Evolutionary conservation across 2,797 vertebrate genomes (phyloP), one percentile per base, ranked within the genome.

Genomic region (Eurystomus glaucurus): DNA sequence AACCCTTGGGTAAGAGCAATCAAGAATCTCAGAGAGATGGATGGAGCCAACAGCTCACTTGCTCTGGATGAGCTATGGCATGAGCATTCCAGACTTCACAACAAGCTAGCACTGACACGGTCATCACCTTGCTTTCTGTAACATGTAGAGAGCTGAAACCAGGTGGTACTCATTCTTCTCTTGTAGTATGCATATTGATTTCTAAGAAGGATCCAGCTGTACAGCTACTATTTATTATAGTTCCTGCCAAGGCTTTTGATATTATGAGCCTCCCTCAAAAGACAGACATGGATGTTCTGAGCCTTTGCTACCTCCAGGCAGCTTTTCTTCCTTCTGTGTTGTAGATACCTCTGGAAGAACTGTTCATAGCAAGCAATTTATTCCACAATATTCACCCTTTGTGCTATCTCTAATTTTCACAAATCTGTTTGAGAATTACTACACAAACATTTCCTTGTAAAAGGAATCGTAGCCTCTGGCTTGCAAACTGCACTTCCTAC

Each of bases 361-460:
- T 69, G 50, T 35, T 96, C 18, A 6, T 7, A 90, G 62, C 26
- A 74, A 89, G 68, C 54, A 77, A 93, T 80, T 95, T 91, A 90
- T 94, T 94, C 35, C 51, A 93, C 64, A 75, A 83, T 90, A 90
- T 57, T 74, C 75, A 86, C 41, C 72, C 70, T 88, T 94, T 83
- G 64, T 94, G 48, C 72, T 86, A 58, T 45, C 35, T 85, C 39
- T 84, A 94, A 70, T 95, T 95, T 92, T 91, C 91, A 94, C 52
- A 94, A 93, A 96, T 82, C 70, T 76, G 57, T 69, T 95, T 85
- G 74, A 93, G 61, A 94, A 87, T 71, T 68, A 88, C 55, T 83
- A 61, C 85, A 92, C 74, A 93, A 96, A 93, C 31, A 81, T 90
- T 93, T 83, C 76, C 69, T 31, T 76, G 51, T 43, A 76, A 89